Evolutionary conservation across 2,888 invertebrate species (phyloP), one percentile per base, ranked within the genome.

Genomic region (Mesorhabditis spiculigera): DNA sequence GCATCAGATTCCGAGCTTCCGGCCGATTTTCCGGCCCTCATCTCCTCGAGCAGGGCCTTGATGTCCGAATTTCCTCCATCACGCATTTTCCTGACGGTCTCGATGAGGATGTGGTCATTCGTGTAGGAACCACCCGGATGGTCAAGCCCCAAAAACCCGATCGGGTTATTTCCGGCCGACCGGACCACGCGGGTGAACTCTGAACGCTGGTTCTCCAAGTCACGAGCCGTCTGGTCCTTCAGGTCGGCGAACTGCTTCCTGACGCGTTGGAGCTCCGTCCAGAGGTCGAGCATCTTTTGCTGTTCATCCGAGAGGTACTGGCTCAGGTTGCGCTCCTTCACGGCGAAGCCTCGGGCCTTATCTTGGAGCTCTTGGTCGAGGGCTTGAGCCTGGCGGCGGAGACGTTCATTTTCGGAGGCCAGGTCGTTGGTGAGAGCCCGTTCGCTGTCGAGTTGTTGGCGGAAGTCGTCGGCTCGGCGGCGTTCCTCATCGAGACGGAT

Each of bases 301-400:
- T 85, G 85, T 70, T 85, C 85, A n/a, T n/a, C 85, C 45, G 80
- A 80, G n/a, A 85, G 73, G 66, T 85, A 84, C 65, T 85, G 83
- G 16, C 83, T 73, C 63, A 85, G 71, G 64, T 85, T 85, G 64
- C 73, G 71, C 43, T 85, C 83, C 58, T 81, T 75, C 45, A 75
- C 79, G 67, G 80, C 68, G 68, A 71, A 85, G 41, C 75, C 74
- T 44, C 82, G 75, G 63, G 85, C 85, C 67, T 82, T 84, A 45
- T 85, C 83, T 43, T 75, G 76, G 45, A 77, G 71, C 45, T 85
- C 83, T 16, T 72, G 73, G 8, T 77, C 78, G 62, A 76, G 77
- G n/a, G 80, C 71, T 61, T 85, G 83, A 68, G 78, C 85, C 45
- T 85, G 83, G 10, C 81, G 72, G 41, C 82, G 79, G 45, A 85